Evolutionary conservation across 1,140 invertebrate genomes (phyloP).

Genomic region (Camponotus pennsylvanicus): DNA sequence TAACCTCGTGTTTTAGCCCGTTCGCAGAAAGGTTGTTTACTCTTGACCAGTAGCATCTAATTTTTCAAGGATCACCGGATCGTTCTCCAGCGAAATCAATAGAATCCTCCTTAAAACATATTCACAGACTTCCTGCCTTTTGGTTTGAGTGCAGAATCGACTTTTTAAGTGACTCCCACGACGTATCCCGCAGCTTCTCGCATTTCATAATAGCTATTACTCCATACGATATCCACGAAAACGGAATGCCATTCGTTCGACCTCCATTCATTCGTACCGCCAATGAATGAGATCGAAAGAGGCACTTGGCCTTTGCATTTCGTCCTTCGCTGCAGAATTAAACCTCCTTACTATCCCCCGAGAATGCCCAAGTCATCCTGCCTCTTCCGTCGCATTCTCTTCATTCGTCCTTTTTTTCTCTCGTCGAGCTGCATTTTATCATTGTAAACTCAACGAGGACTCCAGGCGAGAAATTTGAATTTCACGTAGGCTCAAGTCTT

Average conservation of each 20-base stretch:
- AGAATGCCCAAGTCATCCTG: constrained; percentile 20
- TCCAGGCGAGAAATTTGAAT: constrained; percentile 79
- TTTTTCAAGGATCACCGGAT: constrained; percentile 23
- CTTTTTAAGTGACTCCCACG: constrained; percentile 18
- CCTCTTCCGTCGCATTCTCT: not conserved
- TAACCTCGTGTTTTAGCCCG: not conserved
- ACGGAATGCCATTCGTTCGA: constrained; percentile 44
- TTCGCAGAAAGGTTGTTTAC: constrained; percentile 8
- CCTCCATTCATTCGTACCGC: constrained; percentile 58
- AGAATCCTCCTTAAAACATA: constrained; percentile 26
- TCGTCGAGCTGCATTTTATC: constrained; percentile 30
- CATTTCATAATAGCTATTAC: constrained; percentile 44
- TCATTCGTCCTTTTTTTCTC: constrained; percentile 30
- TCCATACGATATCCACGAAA: constrained; percentile 59
- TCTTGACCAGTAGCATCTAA: constrained; percentile 34
- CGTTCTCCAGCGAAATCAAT: constrained; percentile 42
- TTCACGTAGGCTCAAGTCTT: constrained; percentile 71
- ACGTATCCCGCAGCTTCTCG: constrained; percentile 17
- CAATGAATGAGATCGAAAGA: constrained; percentile 66
- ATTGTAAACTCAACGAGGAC: constrained; percentile 49
- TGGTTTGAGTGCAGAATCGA: constrained; percentile 21
- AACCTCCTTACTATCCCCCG: constrained; percentile 4
- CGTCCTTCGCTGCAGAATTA: constrained; percentile 26
- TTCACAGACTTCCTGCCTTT: constrained; percentile 5
- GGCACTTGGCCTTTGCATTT: constrained; percentile 66